Evolutionary conservation across 2,797 vertebrate genomes (phyloP), one percentile per base, ranked within the genome.

Genomic region (Eutrigla gurnardus): DNA sequence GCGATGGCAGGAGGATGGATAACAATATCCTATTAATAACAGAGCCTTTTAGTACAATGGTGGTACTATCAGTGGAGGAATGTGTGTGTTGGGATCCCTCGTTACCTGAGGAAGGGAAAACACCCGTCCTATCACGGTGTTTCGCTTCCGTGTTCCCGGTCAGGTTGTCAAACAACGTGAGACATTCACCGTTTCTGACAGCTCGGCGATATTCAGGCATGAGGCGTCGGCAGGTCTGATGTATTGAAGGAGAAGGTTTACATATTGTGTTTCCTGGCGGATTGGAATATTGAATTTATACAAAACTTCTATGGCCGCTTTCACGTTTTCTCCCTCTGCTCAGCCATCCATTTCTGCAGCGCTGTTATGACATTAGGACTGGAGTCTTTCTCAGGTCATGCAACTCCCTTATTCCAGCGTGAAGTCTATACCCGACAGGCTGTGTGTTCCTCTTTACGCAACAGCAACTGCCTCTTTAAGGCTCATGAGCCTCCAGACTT

Each of bases 1-100:
- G 54, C 2, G 2, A 43, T 40, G 69, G 57, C 65, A 71, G 61
- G 50, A 58, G 67, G 70, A 47, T 52, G 35, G 55, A 76, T 80
- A 80, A 90, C 90, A 91, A 60, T 77, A 71, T 58, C 33, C 63
- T 58, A 81, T 85, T 78, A 80, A 70, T 85, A 46, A 71, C 25
- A 70, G 61, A 65, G 25, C 25, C 60, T 57, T 35, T 3, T 0
- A 69, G 60, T 4, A 85, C 81, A 89, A 83, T 72, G 75, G 77
- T 11, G n/a, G 9, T 53, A 74, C 82, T 89, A 80, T 90, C 64
- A n/a, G 46, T 13, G 13, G 35, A 47, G 78, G 67, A 81, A 64
- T 73, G 72, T 46, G 42, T 74, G 60, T 85, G 68, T 69, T 47
- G 63, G 65, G 76, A 82, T 78, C 76, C 63, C 65, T 71, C 6